Percentiles rank a stretch among this genome's conserved stretches.
phyloP scores from a whole-genome alignment of 2,113 vertebrate species.

The Hippocampus abdominalis region DNA sequence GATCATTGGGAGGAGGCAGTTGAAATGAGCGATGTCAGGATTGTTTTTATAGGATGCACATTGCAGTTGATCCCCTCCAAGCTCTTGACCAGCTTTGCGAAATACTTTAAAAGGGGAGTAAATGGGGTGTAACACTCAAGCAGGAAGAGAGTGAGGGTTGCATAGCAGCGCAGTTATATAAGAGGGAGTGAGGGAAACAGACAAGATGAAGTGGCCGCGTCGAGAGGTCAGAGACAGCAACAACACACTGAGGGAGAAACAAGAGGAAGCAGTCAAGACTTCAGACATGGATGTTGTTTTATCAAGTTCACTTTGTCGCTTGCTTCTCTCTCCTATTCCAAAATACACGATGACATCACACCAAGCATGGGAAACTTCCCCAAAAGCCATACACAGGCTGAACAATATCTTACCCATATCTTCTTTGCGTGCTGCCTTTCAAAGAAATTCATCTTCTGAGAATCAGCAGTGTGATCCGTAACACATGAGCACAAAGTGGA shows the following conservation, averaged over 20 bases:
- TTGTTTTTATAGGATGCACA: conserved; percentile 26
- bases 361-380: conserved; percentile 65
- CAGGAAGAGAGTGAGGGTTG: conserved; percentile 19
- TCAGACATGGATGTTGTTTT: conserved; percentile 63
- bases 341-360: conserved; percentile 74
- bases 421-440: conserved; percentile 13
- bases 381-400: conserved; percentile 26
- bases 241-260: conserved; percentile 62
- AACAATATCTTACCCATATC: conserved; percentile 34
- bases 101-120: conserved; percentile 13
- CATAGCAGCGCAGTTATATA: conserved; percentile 22
- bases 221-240: conserved; percentile 50
- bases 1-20: conserved; percentile 29
- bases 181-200: conserved; percentile 17
- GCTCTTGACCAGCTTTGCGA: conserved; percentile 15
- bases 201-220: conserved; percentile 32
- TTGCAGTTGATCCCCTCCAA: conserved; percentile 14
- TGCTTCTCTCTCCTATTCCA: conserved; percentile 64
- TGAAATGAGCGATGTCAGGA: conserved; percentile 30
- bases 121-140: conserved; percentile 17
- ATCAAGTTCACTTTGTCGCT: conserved; percentile 63
- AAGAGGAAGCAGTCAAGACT: conserved; percentile 63
- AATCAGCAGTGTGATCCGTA: conserved; percentile 19
- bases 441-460: conserved; percentile 41
- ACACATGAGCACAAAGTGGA: not conserved